These are phyloP conservation scores for Clitarchus hookeri DNA, from an alignment of 2,888 invertebrate species.

Conservation along the genomic window DNA sequence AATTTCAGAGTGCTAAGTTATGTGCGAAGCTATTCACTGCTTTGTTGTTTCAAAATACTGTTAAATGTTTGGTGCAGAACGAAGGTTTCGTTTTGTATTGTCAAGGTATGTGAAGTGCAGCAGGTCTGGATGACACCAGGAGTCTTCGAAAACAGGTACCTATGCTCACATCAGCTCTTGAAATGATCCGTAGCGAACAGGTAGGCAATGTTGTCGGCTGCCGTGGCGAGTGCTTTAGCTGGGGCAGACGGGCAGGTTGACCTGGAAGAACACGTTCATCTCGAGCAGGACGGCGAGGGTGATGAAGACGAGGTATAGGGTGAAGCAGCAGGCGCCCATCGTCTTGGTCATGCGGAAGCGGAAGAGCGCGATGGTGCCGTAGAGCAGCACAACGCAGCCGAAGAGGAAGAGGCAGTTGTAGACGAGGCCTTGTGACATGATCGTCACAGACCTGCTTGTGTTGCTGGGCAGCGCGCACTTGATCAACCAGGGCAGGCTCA, in stretches of 20 bases:
- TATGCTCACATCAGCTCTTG: too few relatives aligned
- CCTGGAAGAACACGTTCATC: slow-evolving; percentile 74
- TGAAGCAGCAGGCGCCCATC: slow-evolving; percentile 68
- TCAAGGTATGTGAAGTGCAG: too few relatives aligned
- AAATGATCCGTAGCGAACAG: too few relatives aligned
- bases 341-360: slow-evolving; percentile 71
- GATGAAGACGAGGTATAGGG: slow-evolving; percentile 70
- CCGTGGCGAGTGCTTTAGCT: too few relatives aligned
- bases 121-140: too few relatives aligned
- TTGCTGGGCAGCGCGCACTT: slow-evolving; percentile 60
- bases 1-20: too few relatives aligned
- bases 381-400: slow-evolving; percentile 71
- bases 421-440: slow-evolving; percentile 75
- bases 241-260: slow-evolving; percentile 66
- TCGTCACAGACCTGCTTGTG: slow-evolving; percentile 63
- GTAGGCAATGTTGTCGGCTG: too few relatives aligned
- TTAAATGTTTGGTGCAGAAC: too few relatives aligned
- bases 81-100: too few relatives aligned
- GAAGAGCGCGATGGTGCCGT: slow-evolving; percentile 67
- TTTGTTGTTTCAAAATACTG: too few relatives aligned
- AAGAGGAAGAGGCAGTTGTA: slow-evolving; percentile 77
- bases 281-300: slow-evolving; percentile 73
- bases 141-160: too few relatives aligned
- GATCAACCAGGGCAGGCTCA: slow-evolving; percentile 79
- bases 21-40: too few relatives aligned